A percentile compares a stretch with the other conserved stretches of the same genome.
Evolutionary conservation across 1,140 invertebrate genomes (phyloP).

Genomic region (Oncopeltus fasciatus): DNA sequence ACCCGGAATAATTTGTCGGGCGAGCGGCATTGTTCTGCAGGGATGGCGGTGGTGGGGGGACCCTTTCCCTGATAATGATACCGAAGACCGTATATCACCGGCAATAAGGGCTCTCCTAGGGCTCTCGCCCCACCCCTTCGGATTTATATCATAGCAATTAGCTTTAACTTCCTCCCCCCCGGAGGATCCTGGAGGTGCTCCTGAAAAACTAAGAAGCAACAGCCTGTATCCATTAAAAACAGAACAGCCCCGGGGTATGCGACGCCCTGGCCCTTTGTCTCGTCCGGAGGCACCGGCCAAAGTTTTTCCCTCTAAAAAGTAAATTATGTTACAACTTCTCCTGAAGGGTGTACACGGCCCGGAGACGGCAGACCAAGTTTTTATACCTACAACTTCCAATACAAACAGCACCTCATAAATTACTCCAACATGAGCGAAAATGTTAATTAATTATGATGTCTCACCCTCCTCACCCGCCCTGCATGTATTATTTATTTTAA

Average conservation of each 20-base stretch:
- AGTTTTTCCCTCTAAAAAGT: not conserved
- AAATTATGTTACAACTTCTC: constrained; percentile 3
- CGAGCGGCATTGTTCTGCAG: not conserved
- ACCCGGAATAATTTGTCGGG: constrained; percentile 12
- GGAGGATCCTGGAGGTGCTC: not conserved
- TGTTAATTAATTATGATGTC: too few relatives aligned
- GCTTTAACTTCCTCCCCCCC: not conserved
- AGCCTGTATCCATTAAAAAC: constrained; percentile 7
- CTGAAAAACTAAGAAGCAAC: constrained; percentile 6
- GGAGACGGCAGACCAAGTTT: not conserved
- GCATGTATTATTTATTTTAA: too few relatives aligned
- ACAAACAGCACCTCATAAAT: too few relatives aligned
- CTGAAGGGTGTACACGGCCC: not conserved
- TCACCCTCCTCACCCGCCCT: too few relatives aligned
- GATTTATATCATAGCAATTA: constrained; percentile 1
- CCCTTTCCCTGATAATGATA: not conserved
- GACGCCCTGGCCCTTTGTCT: not conserved
- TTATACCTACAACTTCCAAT: not conserved
- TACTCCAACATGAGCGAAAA: too few relatives aligned
- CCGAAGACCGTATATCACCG: not conserved
- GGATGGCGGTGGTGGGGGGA: too few relatives aligned
- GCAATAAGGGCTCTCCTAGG: constrained; percentile 7
- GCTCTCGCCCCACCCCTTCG: too few relatives aligned
- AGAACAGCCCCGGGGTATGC: not conserved
- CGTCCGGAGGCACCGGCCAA: not conserved